phyloP scores from a whole-genome alignment of 2,797 vertebrate species.

The Gobio occitaniae region DNA sequence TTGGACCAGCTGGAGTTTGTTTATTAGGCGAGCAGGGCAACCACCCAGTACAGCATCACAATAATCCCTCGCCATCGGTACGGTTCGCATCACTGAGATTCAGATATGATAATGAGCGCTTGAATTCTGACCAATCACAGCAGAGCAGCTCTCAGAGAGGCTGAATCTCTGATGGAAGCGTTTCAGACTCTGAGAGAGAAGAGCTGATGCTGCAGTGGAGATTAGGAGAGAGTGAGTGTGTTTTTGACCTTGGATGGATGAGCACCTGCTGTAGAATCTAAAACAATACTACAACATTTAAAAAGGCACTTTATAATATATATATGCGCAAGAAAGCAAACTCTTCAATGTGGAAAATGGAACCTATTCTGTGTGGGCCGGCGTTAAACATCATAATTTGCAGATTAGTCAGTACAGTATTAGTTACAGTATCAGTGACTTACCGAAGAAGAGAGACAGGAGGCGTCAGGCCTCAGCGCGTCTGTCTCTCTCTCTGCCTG shows the following conservation, averaged over 20 bases:
- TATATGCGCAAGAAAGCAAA: no score
- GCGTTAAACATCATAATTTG: not conserved
- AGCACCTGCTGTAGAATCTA: not conserved
- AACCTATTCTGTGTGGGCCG: no score
- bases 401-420: not conserved
- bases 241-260: not conserved
- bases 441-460: slow-evolving; percentile 55
- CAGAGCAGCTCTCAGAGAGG: not conserved
- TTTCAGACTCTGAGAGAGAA: not conserved
- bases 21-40: no score
- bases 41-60: no score
- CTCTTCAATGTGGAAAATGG: no score
- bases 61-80: no score
- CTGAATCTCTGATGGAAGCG: not conserved
- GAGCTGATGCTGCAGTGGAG: not conserved
- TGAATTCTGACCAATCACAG: not conserved
- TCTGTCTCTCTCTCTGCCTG: slow-evolving; percentile 6
- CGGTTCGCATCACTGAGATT: not conserved
- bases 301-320: no score
- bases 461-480: slow-evolving; percentile 50
- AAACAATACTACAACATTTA: not conserved
- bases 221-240: not conserved
- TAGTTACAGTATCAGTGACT: slow-evolving; percentile 6
- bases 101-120: not conserved
- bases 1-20: no score